Evolutionary conservation across 2,113 vertebrate species (phyloP), one percentile per base, ranked within the genome.

Genomic region (Vombatus ursinus): DNA sequence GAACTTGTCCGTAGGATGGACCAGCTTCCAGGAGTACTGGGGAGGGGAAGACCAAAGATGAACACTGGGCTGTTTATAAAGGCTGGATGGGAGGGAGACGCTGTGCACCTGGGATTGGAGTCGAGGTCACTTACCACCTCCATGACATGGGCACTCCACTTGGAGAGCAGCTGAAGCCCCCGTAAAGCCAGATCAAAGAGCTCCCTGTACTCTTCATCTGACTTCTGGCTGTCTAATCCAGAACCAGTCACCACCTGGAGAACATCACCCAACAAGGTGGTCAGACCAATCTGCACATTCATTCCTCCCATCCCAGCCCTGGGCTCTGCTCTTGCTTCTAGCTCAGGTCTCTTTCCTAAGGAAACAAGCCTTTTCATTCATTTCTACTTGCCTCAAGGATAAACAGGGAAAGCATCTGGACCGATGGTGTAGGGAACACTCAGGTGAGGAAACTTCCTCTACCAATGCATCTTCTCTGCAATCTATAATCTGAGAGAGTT

Each of bases 101-200:
- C 84, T 9, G 0, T 25, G 31, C 9, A 37, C 31, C 50, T 26
- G 92, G 16, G 91, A 7, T 23, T 23, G 19, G 68, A 84, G n/a
- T 44, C 22, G n/a, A 22, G 91, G 96, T 54, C n/a, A 99, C 99
- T 98, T 97, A 99, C 99, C 99, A 99, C 99, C 98, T 99, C 99
- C 99, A 99, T 99, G 98, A 99, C 99, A 0, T 99, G 99, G 1
- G 99, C 99, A 89, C 99, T 99, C 99, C 99, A 99, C 98, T 99
- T 99, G 98, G 99, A 99, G 51, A 99, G 98, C 96, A 99, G 99
- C 98, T 99, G 99, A 95, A 99, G 98, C 9, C 99, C 99, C 61
- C 99, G 98, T 90, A 99, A 98, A 0, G 99, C 99, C 49, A 99
- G 98, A 98, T 99, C 99, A 48, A 99, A 99, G 92, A 99, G 99